Evolutionary conservation across 53 echinoderm and acorn worm species (phyloP), one percentile per base, ranked within the genome.

Genomic region (Luidia sarsii): DNA sequence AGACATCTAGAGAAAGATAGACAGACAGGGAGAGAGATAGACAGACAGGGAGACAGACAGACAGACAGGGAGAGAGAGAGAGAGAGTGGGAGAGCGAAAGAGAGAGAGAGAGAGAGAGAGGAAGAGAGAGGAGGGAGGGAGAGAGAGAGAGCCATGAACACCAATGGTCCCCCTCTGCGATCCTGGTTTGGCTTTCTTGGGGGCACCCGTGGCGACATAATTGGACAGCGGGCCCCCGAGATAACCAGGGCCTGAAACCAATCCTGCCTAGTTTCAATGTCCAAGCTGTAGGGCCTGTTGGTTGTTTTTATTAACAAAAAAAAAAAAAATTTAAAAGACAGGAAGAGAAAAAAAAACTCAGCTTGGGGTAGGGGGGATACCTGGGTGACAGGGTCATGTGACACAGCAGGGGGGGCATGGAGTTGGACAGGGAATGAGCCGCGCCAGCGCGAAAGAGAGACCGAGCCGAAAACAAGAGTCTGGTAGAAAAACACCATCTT

Each of bases 181-280:
- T 43, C 60, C 28, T 32, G 10, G 77, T 21, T 20, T 30, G 39
- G 27, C 29, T 30, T 77, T 61, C 34, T 48, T 48, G 77, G n/a
- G n/a, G n/a, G 61, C 61, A 45, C 77, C 77, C 61, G 61, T 45
- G 61, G 77, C 33, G 77, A 48, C 36, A 30, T 77, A 77, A 77
- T 77, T 77, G 77, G 77, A 77, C 77, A 61, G 59, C 77, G 14
- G 77, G 77, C 60, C 43, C n/a, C 14, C 60, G 41, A 41, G 59
- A 77, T 77, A 61, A 48, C 20, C 41, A 18, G 11, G 45, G 24
- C 33, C 20, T 21, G 77, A 77, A 77, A 77, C 77, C 61, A 55
- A 60, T 59, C 59, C 77, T 19, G n/a, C 48, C 77, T 60, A 77
- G 77, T 77, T 77, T 77, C 77, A 77, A 77, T 77, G 77, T 77